Evolutionary conservation across 1,140 invertebrate genomes (phyloP).

Genomic region (Ganaspis sp.): DNA sequence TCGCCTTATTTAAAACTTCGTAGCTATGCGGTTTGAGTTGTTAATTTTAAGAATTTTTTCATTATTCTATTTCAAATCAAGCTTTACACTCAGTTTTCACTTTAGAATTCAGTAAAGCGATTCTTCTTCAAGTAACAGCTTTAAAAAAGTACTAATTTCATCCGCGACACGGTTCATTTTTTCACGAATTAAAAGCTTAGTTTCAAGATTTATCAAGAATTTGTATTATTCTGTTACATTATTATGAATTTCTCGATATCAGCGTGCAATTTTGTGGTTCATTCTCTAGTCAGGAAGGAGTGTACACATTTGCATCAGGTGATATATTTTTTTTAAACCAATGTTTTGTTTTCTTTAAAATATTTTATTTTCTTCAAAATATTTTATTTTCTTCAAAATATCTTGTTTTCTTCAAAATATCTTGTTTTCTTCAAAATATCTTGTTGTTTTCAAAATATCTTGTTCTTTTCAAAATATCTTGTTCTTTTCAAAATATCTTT

Average conservation of each 20-base stretch:
- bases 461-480: too few relatives aligned
- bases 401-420: too few relatives aligned
- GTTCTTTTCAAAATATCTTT: too few relatives aligned
- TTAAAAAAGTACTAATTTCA: constrained; percentile 27
- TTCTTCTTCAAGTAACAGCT: constrained; percentile 28
- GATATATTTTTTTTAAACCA: not conserved
- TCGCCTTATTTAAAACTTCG: not conserved
- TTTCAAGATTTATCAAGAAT: not conserved
- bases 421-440: too few relatives aligned
- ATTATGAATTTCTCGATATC: not conserved
- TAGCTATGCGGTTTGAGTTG: not conserved
- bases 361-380: too few relatives aligned
- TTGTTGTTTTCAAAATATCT: too few relatives aligned
- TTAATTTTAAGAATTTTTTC: constrained; percentile 25
- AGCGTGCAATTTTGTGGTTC: constrained; percentile 17
- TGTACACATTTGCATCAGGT: not conserved
- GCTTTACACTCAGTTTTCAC: constrained; percentile 26
- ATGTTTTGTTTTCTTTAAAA: too few relatives aligned
- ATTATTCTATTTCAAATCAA: constrained; percentile 28
- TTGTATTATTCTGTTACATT: not conserved
- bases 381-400: too few relatives aligned
- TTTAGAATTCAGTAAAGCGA: constrained; percentile 11
- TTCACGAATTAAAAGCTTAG: not conserved
- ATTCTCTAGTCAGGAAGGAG: constrained; percentile 12
- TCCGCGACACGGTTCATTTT: constrained; percentile 15